Percentiles rank a stretch among this genome's conserved stretches.
These are phyloP conservation scores for Pseudopipra pipra DNA, from an alignment of 2,113 vertebrate genomes.

Conservation along the genomic window DNA sequence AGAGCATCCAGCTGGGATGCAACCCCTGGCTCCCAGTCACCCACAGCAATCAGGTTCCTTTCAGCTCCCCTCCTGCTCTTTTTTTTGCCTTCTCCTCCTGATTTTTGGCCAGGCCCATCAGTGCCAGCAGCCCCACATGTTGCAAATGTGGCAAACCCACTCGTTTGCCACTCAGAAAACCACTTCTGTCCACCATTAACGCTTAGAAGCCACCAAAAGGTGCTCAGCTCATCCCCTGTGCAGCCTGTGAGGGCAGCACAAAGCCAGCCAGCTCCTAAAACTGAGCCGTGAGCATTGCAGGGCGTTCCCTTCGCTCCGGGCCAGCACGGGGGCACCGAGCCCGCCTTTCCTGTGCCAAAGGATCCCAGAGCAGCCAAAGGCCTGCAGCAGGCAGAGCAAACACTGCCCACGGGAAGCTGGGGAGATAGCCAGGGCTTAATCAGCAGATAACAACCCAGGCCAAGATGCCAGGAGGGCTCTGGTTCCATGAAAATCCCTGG, in stretches of 20 bases:
- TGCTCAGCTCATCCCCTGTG: fast-evolving
- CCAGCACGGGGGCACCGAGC: fast-evolving
- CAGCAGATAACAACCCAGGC: neutral
- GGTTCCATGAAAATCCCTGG: neutral
- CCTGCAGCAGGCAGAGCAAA: neutral
- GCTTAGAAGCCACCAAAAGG: neutral
- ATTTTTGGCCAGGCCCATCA: neutral
- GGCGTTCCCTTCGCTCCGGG: fast-evolving
- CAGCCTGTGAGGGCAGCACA: neutral
- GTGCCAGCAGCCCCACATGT: fast-evolving
- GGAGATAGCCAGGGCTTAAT: slow-evolving; percentile 10
- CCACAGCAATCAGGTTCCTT: neutral
- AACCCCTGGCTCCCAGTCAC: neutral
- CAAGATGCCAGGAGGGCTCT: neutral
- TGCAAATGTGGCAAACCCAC: neutral
- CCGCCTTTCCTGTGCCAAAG: neutral
- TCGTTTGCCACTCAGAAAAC: neutral
- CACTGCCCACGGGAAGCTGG: neutral
- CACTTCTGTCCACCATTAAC: neutral
- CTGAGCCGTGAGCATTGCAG: fast-evolving
- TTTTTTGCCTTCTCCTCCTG: neutral
- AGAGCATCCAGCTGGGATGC: neutral
- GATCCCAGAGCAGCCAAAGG: neutral
- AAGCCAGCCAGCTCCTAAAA: neutral
- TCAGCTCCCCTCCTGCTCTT: neutral